These are phyloP conservation scores for Apocrypta bakeri DNA, from an alignment of 1,140 invertebrate genomes.

Conservation along the genomic window DNA sequence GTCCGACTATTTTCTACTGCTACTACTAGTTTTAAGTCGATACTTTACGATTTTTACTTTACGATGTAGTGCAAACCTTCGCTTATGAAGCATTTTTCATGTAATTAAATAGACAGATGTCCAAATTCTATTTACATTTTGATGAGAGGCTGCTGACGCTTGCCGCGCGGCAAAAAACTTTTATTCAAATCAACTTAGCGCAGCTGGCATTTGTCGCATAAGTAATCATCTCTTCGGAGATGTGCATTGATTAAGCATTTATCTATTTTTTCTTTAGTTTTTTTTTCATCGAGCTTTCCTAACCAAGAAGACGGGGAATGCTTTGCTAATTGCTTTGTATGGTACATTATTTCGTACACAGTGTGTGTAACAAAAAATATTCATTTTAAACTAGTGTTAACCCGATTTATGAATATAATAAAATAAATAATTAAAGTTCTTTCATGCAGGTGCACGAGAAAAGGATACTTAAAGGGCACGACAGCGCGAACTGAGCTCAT, in stretches of 20 bases:
- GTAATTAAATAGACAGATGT: slow-evolving; percentile 5
- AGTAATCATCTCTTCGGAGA: neutral
- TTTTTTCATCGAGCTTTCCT: too few species aligned
- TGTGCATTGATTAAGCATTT: neutral
- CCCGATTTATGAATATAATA: too few species aligned
- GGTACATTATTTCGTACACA: too few species aligned
- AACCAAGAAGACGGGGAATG: neutral
- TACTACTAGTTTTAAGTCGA: too few species aligned
- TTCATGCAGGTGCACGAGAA: neutral
- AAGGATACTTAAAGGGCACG: neutral
- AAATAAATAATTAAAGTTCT: too few species aligned
- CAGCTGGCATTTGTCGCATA: neutral
- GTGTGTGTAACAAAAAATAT: too few species aligned
- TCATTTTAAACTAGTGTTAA: too few species aligned
- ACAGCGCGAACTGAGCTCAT: too few species aligned
- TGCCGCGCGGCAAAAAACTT: neutral
- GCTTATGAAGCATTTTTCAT: neutral
- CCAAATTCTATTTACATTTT: slow-evolving; percentile 40
- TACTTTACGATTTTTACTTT: too few species aligned
- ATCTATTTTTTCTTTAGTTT: slow-evolving; percentile 47
- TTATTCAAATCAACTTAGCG: neutral
- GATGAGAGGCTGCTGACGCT: neutral
- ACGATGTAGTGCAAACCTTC: too few species aligned
- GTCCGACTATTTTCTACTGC: neutral
- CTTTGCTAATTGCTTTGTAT: neutral